Conservation (phyloP, 2,888 invertebrate species). For the Steinernema hermaphroditum region DNA sequence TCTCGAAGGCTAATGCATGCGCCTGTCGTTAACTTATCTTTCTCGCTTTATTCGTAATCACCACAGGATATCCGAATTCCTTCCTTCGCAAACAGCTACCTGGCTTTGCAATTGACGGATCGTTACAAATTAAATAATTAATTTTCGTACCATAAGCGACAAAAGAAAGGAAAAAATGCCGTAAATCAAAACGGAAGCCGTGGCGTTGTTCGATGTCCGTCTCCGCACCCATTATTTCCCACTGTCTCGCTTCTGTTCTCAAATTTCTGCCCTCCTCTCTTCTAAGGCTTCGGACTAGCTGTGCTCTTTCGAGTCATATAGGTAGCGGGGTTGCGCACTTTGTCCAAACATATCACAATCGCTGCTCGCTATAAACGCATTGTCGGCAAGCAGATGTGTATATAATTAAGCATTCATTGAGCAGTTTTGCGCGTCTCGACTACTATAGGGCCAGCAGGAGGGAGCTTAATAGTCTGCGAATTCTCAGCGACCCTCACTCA, state of each 20-base stretch:
- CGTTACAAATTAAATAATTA: constrained; percentile 17
- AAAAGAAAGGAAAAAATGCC: not conserved
- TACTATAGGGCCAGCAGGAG: constrained; percentile 14
- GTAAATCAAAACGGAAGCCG: constrained; percentile 10
- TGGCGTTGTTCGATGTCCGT: not conserved
- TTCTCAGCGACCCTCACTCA: constrained; percentile 23
- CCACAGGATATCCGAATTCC: no score
- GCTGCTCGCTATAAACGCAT: constrained; percentile 19
- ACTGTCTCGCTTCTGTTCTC: no score
- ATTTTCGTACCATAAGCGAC: not conserved
- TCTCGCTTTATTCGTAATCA: no score
- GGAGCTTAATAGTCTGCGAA: constrained; percentile 27
- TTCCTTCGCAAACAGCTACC: no score
- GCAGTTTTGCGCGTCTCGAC: constrained; percentile 28
- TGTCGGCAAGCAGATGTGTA: constrained; percentile 28
- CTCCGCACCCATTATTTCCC: no score
- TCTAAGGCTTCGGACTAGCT: no score
- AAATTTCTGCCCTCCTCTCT: no score
- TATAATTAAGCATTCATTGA: constrained; percentile 31
- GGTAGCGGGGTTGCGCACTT: not conserved
- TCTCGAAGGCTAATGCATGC: no score
- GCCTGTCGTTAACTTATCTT: no score
- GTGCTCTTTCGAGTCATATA: constrained; percentile 3
- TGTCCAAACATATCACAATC: not conserved
- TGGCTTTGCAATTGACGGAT: no score